Base-by-base conservation (phyloP, 1,140 invertebrate genomes). In the Nixonia krombeini region DNA sequence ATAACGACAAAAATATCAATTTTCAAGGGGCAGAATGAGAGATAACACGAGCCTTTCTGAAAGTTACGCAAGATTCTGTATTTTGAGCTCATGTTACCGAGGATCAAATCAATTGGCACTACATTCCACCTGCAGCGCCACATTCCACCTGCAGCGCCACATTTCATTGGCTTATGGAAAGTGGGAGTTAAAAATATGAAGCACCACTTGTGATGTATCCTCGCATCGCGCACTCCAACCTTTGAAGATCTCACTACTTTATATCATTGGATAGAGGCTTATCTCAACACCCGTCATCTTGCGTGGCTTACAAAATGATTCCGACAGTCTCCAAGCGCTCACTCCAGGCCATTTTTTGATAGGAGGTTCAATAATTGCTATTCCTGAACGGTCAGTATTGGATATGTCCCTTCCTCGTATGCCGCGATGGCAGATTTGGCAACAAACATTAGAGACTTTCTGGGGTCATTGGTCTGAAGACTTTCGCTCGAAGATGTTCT, bases 171-270 rank as follows among this genome's bases (percentile, higher is more conserved):
- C n/a, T n/a, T n/a, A n/a, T n/a, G 56, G 38, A 65, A 72, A 18
- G 65, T 56, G 21, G 73, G 53, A 0, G 59, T 75, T 2, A 58
- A 51, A 18, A 52, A 52, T 8, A 58, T 58, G 0, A 79, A 76
- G 26, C 25, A 38, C 25, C 72, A 76, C 28, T 33, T 75, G 5
- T 42, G 37, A n/a, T 44, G 61, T 10, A 55, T 70, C 1, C 56
- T 74, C 6, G 58, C 53, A 0, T 29, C 42, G 1, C 33, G 38
- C 2, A 52, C 42, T 0, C 42, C 29, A 0, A 69, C 41, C 0
- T 63, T 40, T 17, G 58, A 45, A 17, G 50, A 62, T 4, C 26
- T 62, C 1, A 15, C 35, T 1, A 62, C 42, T 0, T n/a, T 61
- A 0, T 12, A 52, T 0, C 49, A 51, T 7, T 2, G n/a, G n/a